Evolutionary conservation across 2,888 invertebrate genomes (phyloP).

Genomic region (Drosophila koepferae): DNA sequence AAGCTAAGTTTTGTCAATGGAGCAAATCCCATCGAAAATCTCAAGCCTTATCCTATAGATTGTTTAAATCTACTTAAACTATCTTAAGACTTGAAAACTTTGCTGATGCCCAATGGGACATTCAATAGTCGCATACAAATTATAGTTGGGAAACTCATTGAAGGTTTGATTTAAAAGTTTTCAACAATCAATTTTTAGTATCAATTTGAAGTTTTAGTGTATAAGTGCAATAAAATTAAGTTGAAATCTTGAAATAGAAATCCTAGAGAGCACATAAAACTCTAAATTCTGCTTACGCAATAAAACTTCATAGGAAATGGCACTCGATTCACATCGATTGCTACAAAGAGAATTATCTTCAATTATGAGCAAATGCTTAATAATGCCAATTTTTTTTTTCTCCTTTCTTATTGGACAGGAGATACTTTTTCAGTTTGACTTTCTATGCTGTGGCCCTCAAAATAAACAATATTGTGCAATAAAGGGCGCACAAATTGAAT

Average conservation of each 20-base stretch:
- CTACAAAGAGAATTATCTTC: neutral
- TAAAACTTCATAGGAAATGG: neutral
- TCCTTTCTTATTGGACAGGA: neutral
- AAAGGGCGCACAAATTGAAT: conserved; percentile 54
- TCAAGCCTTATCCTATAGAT: no score
- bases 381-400: neutral
- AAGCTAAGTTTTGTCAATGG: neutral
- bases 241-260: neutral
- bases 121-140: neutral
- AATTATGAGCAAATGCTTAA: neutral
- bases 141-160: neutral
- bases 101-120: neutral
- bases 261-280: neutral
- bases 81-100: no score
- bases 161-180: neutral
- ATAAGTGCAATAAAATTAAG: neutral
- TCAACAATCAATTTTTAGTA: neutral
- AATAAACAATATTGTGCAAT: conserved; percentile 60
- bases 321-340: neutral
- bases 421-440: neutral
- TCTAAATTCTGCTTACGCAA: neutral
- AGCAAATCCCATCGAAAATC: no score
- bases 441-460: conserved; percentile 12
- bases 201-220: neutral
- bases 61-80: no score